phyloP scores from a whole-genome alignment of 1,140 invertebrate species.

The Bombyx mandarina region DNA sequence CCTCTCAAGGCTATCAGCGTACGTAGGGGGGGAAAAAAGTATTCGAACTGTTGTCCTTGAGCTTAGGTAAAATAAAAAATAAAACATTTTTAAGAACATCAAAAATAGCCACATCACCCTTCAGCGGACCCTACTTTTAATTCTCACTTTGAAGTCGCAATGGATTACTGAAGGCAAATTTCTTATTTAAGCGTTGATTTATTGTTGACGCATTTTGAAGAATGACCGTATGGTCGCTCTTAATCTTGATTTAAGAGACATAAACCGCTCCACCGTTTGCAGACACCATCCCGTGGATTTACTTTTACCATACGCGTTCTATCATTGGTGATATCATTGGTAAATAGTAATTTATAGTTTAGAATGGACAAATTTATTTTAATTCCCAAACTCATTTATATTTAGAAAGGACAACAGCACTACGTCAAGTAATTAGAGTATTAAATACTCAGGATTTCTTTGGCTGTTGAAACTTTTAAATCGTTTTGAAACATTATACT shows the following conservation, averaged over 20 bases:
- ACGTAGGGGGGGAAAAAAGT: too few species aligned
- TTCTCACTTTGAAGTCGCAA: slow-evolving; percentile 46
- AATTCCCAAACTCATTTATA: too few species aligned
- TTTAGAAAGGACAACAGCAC: too few species aligned
- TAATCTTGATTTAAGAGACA: slow-evolving; percentile 60
- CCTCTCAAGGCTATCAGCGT: too few species aligned
- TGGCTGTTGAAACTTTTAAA: too few species aligned
- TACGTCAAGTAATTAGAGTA: too few species aligned
- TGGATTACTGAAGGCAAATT: slow-evolving; percentile 52
- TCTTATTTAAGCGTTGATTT: slow-evolving; percentile 59
- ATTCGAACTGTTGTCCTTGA: too few species aligned
- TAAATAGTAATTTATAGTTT: slow-evolving; percentile 2
- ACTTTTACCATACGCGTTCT: slow-evolving; percentile 42
- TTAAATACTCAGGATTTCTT: too few species aligned
- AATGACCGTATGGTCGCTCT: slow-evolving; percentile 43
- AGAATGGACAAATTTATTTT: too few species aligned
- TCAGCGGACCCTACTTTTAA: slow-evolving; percentile 18
- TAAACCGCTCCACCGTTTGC: slow-evolving; percentile 34
- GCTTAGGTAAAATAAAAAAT: neutral
- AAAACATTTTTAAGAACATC: slow-evolving; percentile 8
- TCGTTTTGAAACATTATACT: too few species aligned
- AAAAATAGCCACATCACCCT: slow-evolving; percentile 19
- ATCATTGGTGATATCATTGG: slow-evolving; percentile 18
- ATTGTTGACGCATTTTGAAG: slow-evolving; percentile 48
- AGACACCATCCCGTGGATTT: slow-evolving; percentile 50